Base-by-base conservation (phyloP, 2,888 invertebrate genomes). In the Hipparchia sbordonii region DNA sequence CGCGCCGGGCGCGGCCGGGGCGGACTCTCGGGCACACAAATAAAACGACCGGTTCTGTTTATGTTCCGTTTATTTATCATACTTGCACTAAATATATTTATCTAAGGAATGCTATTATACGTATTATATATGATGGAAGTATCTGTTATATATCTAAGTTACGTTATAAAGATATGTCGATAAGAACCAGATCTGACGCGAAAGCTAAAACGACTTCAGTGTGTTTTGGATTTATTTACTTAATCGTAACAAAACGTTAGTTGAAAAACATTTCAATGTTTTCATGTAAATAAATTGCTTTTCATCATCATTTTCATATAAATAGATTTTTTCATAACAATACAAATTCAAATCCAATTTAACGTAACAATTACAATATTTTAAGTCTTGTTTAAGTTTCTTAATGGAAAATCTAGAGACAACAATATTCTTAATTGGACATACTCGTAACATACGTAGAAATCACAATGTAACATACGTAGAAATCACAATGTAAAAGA, bases 51-150 rank as follows among this genome's bases (percentile, higher is more conserved):
- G 52, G 56, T 69, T 33, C 23, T 65, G 67, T 62, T 33, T 51
- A 67, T 65, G 52, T 57, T 68, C 67, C 57, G 52, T 71, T 76
- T 57, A 70, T 71, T 72, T 69, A 52, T 51, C 63, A 57, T 63
- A 71, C 45, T 71, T 33, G 23, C 39, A 69, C 65, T 65, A 70
- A 63, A 63, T 33, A 71, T 62, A 71, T 62, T 67, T 57, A 75
- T 66, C 72, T 72, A 74, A 62, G 76, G 76, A 76, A 76, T 76
- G 74, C 56, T 76, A 33, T 48, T 4, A 59, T 63, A 68, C 56
- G 74, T 72, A 72, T 70, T 70, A 33, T 68, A 70, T 60, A 52
- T 57, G 69, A 62, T 33, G 46, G 65, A 61, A 66, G 45, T 65
- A 62, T 23, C 59, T 10, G 39, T 12, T 2, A 13, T 2, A 13